A percentile compares a stretch with the other conserved stretches of the same genome.
phyloP scores from a whole-genome alignment of 2,888 invertebrate species.

The Phytoseiulus persimilis region DNA sequence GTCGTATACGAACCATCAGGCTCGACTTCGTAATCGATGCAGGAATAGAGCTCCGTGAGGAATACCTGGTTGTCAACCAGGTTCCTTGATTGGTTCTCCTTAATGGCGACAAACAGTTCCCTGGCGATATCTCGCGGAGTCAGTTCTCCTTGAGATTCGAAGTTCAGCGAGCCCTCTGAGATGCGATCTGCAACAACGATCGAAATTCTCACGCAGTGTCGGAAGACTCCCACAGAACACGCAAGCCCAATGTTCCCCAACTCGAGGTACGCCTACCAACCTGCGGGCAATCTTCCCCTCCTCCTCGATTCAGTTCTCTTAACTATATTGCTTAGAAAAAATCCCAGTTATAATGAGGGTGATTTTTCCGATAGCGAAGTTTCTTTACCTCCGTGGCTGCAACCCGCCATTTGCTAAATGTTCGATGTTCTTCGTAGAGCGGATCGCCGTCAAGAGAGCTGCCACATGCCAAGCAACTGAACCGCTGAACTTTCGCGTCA shows the following conservation, averaged over 20 bases:
- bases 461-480: neutral
- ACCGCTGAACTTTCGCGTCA: too few relatives aligned
- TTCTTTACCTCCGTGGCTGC: neutral
- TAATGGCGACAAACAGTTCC: slow-evolving; percentile 11
- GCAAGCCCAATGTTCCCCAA: too few relatives aligned
- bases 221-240: neutral
- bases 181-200: neutral
- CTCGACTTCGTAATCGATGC: neutral
- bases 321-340: too few relatives aligned
- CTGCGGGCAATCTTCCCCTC: too few relatives aligned
- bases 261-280: too few relatives aligned
- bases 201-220: neutral
- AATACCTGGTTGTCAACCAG: slow-evolving; percentile 32
- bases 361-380: neutral
- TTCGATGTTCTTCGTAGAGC: neutral
- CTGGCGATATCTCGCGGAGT: neutral
- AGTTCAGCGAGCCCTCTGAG: neutral
- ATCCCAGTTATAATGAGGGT: too few relatives aligned
- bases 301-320: too few relatives aligned
- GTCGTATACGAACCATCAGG: neutral
- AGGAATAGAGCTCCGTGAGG: slow-evolving; percentile 6
- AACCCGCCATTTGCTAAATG: neutral
- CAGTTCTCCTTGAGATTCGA: neutral
- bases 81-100: slow-evolving; percentile 17
- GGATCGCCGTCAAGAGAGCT: neutral